Conservation (phyloP, 1,140 invertebrate species). For the Drosophila mauritiana region DNA sequence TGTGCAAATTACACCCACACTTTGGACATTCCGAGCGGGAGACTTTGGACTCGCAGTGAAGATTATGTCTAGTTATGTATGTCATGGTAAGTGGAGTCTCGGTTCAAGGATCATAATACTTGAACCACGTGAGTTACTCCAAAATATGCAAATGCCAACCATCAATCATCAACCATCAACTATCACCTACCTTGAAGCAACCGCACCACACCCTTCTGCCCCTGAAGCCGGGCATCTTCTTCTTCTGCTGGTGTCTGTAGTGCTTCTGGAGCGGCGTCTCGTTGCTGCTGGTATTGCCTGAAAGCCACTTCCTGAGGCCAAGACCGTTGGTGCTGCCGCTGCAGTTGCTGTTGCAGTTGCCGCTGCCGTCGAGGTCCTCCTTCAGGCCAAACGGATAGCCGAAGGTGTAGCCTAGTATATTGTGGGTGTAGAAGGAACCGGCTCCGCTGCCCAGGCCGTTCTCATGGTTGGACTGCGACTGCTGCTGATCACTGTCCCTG, state of each 20-base stretch:
- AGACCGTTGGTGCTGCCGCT: slow-evolving; percentile 11
- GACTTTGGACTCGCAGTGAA: too few species aligned
- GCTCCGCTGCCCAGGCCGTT: slow-evolving; percentile 52
- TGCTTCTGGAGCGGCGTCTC: slow-evolving; percentile 83
- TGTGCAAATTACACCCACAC: not conserved
- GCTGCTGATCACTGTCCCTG: slow-evolving; percentile 18
- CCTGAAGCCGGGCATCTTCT: slow-evolving; percentile 86
- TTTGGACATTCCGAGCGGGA: not conserved
- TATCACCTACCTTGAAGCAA: slow-evolving; percentile 86
- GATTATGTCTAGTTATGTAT: too few species aligned
- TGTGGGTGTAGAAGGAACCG: slow-evolving; percentile 77
- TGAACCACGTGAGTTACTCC: too few species aligned
- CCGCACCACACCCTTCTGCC: slow-evolving; percentile 87
- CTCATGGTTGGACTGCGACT: slow-evolving; percentile 49
- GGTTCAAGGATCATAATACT: too few species aligned
- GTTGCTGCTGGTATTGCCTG: slow-evolving; percentile 28
- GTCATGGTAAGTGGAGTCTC: too few species aligned
- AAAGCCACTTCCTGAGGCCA: slow-evolving; percentile 41
- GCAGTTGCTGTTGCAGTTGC: slow-evolving; percentile 8
- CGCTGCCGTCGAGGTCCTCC: slow-evolving; percentile 46
- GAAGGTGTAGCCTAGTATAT: slow-evolving; percentile 83
- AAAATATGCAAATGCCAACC: too few species aligned
- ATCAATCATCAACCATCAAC: too few species aligned
- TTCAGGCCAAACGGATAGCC: slow-evolving; percentile 73
- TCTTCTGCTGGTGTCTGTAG: slow-evolving; percentile 81